Conservation (phyloP, 1,140 invertebrate species). For the Neuroterus valhalla region DNA sequence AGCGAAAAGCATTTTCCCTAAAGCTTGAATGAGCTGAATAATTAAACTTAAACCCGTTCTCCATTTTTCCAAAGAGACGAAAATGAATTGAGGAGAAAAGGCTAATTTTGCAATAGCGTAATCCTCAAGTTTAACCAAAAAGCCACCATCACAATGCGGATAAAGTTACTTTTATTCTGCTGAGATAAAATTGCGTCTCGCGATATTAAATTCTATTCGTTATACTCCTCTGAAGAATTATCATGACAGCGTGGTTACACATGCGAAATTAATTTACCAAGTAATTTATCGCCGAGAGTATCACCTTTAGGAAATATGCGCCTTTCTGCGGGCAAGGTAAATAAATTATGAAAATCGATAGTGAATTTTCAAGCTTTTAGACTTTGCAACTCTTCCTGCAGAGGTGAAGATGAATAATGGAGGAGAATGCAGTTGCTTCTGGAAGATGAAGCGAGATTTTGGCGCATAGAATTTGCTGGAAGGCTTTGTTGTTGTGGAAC, state of each 20-base stretch:
- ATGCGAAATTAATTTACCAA: slow-evolving; percentile 28
- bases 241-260: neutral
- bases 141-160: neutral
- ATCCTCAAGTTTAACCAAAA: too few relatives aligned
- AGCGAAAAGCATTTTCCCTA: too few relatives aligned
- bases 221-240: slow-evolving; percentile 3
- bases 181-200: slow-evolving; percentile 5
- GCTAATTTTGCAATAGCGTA: too few relatives aligned
- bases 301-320: slow-evolving; percentile 14
- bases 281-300: slow-evolving; percentile 4
- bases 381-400: neutral
- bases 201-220: neutral
- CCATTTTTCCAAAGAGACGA: too few relatives aligned
- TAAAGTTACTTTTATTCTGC: neutral
- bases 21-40: too few relatives aligned
- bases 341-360: slow-evolving; percentile 24
- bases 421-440: neutral
- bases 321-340: slow-evolving; percentile 8
- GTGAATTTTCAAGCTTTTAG: slow-evolving; percentile 3
- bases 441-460: slow-evolving; percentile 10
- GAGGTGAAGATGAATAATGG: neutral
- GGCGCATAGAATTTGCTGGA: neutral
- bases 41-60: too few relatives aligned
- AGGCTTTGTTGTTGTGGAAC: too few relatives aligned
- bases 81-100: too few relatives aligned